Percentiles rank a stretch among this genome's conserved stretches.
These are phyloP conservation scores for Rhyzopertha dominica DNA, from an alignment of 1,140 invertebrate species.

Conservation along the genomic window DNA sequence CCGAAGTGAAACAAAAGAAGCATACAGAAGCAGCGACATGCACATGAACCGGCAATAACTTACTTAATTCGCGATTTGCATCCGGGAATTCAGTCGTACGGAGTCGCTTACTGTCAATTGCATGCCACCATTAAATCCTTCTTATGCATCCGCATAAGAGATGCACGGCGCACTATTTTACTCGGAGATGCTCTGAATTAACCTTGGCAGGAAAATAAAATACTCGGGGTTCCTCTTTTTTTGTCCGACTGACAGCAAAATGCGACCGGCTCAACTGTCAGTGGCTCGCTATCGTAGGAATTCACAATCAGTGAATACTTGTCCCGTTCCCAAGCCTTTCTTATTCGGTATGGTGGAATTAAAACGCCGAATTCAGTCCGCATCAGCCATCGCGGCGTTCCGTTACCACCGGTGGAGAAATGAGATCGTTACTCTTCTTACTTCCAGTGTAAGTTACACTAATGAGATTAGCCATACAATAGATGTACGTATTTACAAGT, in stretches of 20 bases:
- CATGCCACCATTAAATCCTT: slow-evolving; percentile 39
- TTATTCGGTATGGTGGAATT: neutral
- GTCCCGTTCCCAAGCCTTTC: slow-evolving; percentile 26
- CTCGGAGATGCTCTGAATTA: slow-evolving; percentile 38
- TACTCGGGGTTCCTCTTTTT: slow-evolving; percentile 21
- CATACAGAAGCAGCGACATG: no score
- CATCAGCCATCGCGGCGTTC: no score
- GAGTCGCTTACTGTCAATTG: slow-evolving; percentile 20
- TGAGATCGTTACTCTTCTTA: no score
- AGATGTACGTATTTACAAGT: no score
- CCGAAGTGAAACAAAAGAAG: no score
- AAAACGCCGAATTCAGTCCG: neutral
- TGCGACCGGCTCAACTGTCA: slow-evolving; percentile 35
- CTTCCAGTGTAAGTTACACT: no score
- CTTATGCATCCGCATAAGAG: slow-evolving; percentile 31
- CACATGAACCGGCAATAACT: slow-evolving; percentile 8
- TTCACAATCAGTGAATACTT: slow-evolving; percentile 41
- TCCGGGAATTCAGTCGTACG: neutral
- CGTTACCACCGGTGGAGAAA: no score
- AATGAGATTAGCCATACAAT: no score
- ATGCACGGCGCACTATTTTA: slow-evolving; percentile 37
- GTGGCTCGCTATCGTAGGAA: slow-evolving; percentile 26
- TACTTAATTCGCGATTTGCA: slow-evolving; percentile 15
- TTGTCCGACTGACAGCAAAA: slow-evolving; percentile 39
- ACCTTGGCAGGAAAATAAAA: slow-evolving; percentile 43